Conservation (phyloP, 2,888 invertebrate species). For the Lathronympha strigana region DNA sequence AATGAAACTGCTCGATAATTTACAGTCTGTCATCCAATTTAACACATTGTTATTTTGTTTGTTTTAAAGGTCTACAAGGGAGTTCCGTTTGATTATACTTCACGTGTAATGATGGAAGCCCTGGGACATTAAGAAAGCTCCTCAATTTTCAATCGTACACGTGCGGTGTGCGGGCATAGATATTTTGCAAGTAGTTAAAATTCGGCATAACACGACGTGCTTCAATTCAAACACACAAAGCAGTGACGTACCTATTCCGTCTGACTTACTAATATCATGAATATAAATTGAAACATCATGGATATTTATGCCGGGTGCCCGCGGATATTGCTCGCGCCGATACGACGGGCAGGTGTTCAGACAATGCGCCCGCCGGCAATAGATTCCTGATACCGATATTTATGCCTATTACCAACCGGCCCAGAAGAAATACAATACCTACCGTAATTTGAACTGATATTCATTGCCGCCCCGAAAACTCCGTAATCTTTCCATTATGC, state of each 20-base stretch:
- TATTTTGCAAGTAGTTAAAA: background rate
- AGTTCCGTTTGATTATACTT: too few relatives aligned
- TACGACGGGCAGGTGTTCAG: constrained; percentile 76
- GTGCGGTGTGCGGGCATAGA: too few relatives aligned
- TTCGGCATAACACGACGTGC: background rate
- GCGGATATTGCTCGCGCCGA: constrained; percentile 72
- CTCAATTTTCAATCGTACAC: too few relatives aligned
- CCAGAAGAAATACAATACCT: constrained; percentile 65
- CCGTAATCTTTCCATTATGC: constrained; percentile 40
- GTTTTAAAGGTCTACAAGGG: too few relatives aligned
- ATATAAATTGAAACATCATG: constrained; percentile 83
- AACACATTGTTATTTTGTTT: too few relatives aligned
- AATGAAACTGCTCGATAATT: too few relatives aligned
- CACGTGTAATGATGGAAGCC: too few relatives aligned
- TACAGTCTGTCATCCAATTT: too few relatives aligned
- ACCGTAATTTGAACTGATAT: constrained; percentile 57
- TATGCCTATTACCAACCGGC: constrained; percentile 76
- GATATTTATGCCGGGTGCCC: constrained; percentile 77
- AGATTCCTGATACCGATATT: constrained; percentile 79
- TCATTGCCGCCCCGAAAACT: constrained; percentile 46
- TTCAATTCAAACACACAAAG: constrained; percentile 50
- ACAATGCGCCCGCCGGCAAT: constrained; percentile 76
- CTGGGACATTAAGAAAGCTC: too few relatives aligned
- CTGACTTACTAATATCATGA: constrained; percentile 80
- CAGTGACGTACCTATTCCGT: constrained; percentile 73